Evolutionary conservation across 1,140 invertebrate species (phyloP), one percentile per base, ranked within the genome.

Genomic region (Euura saliciscinereae): DNA sequence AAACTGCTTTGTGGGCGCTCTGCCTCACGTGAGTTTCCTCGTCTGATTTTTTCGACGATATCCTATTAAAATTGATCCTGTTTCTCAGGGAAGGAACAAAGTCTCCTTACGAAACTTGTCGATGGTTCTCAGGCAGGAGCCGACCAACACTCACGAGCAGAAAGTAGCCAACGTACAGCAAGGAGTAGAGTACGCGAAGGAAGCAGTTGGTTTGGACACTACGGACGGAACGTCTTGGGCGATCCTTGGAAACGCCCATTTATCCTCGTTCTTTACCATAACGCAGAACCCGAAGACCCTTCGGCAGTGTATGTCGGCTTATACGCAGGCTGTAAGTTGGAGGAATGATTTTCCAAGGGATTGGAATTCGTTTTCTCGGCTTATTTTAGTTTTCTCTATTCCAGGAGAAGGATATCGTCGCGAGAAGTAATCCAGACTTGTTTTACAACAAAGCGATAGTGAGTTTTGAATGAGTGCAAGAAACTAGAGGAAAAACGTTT

Each of bases 371-470:
- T 65, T 72, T 44, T 67, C 78, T 66, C 65, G 43, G 45, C n/a
- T 10, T 43, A n/a, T 8, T 45, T 64, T n/a, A 8, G 28, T 75
- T 65, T 43, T 71, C 59, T 69, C 73, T 71, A 71, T 73, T 73
- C 13, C 80, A 93, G 92, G 92, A 93, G 84, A 92, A 91, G 79
- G 95, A 97, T 85, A 86, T 91, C 28, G 86, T 92, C 6, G 91
- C 94, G 2, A 91, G 86, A 79, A 91, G 90, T 76, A 93, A 94
- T 82, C 91, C 94, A 2, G 94, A 96, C 89, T 88, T 97, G 46
- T 94, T 95, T 88, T 96, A 93, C 81, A 97, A 97, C 84, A 93
- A 94, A 90, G 94, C 91, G 70, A 90, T 95, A 78, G 95, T 96
- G 89, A 91, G 90, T 90, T 79, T 77, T 74, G 66, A 71, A 74